Evolutionary conservation across 2,888 invertebrate genomes (phyloP), one percentile per base, ranked within the genome.

Genomic region (Ethmia dodecea): DNA sequence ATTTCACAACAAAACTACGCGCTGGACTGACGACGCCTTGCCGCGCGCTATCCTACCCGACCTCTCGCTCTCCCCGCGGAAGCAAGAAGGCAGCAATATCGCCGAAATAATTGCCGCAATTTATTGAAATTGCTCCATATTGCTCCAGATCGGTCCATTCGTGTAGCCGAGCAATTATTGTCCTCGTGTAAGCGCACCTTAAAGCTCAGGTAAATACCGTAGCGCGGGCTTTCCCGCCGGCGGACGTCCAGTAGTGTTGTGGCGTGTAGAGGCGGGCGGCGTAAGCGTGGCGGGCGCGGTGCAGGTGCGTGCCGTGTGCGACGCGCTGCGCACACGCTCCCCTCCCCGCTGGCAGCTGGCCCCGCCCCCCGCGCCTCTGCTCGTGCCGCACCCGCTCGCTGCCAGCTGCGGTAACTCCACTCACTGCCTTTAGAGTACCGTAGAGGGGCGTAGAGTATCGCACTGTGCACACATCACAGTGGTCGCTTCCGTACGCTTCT

Each of bases 151-250:
- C 27, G n/a, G n/a, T n/a, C n/a, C n/a, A n/a, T n/a, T n/a, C n/a
- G n/a, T n/a, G n/a, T n/a, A n/a, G n/a, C n/a, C n/a, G n/a, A n/a
- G n/a, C n/a, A n/a, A n/a, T n/a, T n/a, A n/a, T n/a, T n/a, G n/a
- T n/a, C 51, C 69, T 90, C 0, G 88, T 97, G 5, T 84, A 86
- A 43, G 73, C 86, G 49, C 60, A 83, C 28, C 63, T 78, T 25
- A 80, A 83, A 44, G 70, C 69, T 46, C 67, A 72, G 33, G 70
- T 70, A 2, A 39, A 66, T 8, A 48, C 64, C 31, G 72, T 73
- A 71, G 13, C 54, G 48, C n/a, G n/a, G n/a, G n/a, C n/a, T n/a
- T n/a, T n/a, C n/a, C n/a, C n/a, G n/a, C n/a, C n/a, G n/a, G n/a
- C n/a, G n/a, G n/a, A n/a, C n/a, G n/a, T n/a, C n/a, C n/a, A n/a